Base-by-base conservation (phyloP, 1,140 invertebrate species). In the Linepithema humile region DNA sequence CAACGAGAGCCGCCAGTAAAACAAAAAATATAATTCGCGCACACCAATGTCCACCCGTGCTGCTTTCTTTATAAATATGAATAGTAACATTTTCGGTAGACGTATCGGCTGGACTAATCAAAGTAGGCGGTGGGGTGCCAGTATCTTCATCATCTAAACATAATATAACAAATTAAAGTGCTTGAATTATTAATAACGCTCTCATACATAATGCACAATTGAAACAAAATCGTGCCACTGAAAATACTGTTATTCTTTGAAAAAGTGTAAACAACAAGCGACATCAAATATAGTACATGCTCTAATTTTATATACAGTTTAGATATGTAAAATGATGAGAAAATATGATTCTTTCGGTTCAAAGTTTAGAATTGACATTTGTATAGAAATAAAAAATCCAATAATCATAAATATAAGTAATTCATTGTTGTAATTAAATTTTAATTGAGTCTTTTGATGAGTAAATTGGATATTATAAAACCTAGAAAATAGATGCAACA, bases 21-120 rank as follows among this genome's bases (percentile, higher is more conserved):
- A 95, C 93, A 89, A 98, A 97, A 93, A 98, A 98, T 82, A 98
- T 95, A 53, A 98, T 96, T 94, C 97, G 97, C 7, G 97, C 97
- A 92, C 97, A 97, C 95, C 97, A 96, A 89, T 97, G 97, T 38
- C 97, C 97, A 53, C 97, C 97, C 17, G 96, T 97, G 10, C 95
- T 95, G 84, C 95, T 95, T 59, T 97, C 97, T 88, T 97, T 96
- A 35, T 97, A 95, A 38, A 97, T 95, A 89, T 98, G 97, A 89
- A 97, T 96, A 65, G 96, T 96, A 32, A 97, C 94, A 91, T 96
- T 96, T 29, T 96, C 96, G 86, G 95, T 94, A 53, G 92, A 92
- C 82, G 95, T 90, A 69, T 94, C 91, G 7, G 85, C 72, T 0
- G 88, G 83, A 62, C 72, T 89, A 26, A 86, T 83, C 59, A 89